Base-by-base conservation (phyloP, 2,888 invertebrate genomes). In the Brenthis daphne region DNA sequence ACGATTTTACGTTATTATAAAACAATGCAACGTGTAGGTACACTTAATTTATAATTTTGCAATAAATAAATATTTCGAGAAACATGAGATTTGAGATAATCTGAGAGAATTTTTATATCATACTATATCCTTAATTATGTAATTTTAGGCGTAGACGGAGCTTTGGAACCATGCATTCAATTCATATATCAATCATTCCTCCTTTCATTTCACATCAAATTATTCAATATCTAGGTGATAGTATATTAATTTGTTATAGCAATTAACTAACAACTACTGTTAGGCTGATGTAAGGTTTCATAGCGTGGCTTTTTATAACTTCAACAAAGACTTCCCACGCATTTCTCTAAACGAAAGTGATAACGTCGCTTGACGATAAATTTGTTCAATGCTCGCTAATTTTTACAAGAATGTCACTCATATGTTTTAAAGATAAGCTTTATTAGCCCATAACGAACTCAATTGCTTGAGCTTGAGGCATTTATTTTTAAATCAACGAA, bases 281-380 rank as follows among this genome's bases (percentile, higher is more conserved):
- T 29, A 68, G 51, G 13, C 56, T 61, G 56, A 65, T 60, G 55
- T 55, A 58, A 69, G 65, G 65, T 61, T 50, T 12, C 51, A 65
- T 65, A 47, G 56, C 53, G 57, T 60, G 54, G 64, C 60, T 71
- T 74, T 69, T 69, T 72, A 73, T 71, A 70, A 66, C 65, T 67
- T 58, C 51, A 67, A 76, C 74, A 82, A 79, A 76, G 72, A 56
- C 73, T 77, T 87, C 86, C 74, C 87, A 88, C 84, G 82, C 80
- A 83, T 86, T 85, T 84, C 85, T 82, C 81, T 79, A 53, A 82
- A 84, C 77, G 85, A 87, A 85, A 87, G 86, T 82, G 85, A 82
- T 77, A 74, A 72, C 74, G 74, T 71, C 76, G 71, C 73, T 70
- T 66, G 64, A 67, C 64, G 65, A 65, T 70, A 72, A 69, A 71